Evolutionary conservation across 2,888 invertebrate species (phyloP).

Genomic region (Drosophila ezoana): DNA sequence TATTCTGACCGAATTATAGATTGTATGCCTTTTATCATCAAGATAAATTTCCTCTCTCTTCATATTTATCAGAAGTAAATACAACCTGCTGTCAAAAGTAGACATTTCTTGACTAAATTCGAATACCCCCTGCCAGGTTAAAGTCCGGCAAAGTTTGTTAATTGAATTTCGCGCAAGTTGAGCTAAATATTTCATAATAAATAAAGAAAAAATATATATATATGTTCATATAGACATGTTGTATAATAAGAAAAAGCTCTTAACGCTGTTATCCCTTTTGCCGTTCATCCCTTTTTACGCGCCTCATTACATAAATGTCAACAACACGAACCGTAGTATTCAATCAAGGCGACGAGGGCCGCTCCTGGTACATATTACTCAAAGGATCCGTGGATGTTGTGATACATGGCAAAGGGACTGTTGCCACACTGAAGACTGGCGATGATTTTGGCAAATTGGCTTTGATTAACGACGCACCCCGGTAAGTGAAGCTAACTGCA

Average conservation of each 20-base stretch:
- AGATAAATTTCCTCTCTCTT: too few species aligned
- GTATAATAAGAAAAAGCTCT: not conserved
- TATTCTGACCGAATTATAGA: too few species aligned
- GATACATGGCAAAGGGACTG: conserved; percentile 93
- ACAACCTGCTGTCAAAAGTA: not conserved
- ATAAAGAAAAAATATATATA: not conserved
- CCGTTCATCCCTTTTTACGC: conserved; percentile 8
- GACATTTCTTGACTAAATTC: not conserved
- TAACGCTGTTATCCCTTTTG: conserved; percentile 34
- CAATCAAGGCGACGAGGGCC: conserved; percentile 93
- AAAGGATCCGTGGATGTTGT: conserved; percentile 93
- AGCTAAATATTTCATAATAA: conserved; percentile 52
- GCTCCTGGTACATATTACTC: conserved; percentile 93
- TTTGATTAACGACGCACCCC: conserved; percentile 93
- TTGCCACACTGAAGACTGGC: conserved; percentile 92
- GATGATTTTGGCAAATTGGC: conserved; percentile 95
- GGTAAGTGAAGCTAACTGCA: conserved; percentile 85
- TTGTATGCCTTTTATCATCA: too few species aligned
- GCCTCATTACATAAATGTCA: conserved; percentile 33
- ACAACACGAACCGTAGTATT: conserved; percentile 87
- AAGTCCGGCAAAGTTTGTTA: conserved; percentile 29
- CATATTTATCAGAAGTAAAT: too few species aligned
- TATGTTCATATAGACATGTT: not conserved
- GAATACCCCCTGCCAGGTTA: not conserved
- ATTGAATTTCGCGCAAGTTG: conserved; percentile 33